These are phyloP conservation scores for Diglossa cyanea DNA, from an alignment of 2,797 vertebrate species.

Conservation along the genomic window DNA sequence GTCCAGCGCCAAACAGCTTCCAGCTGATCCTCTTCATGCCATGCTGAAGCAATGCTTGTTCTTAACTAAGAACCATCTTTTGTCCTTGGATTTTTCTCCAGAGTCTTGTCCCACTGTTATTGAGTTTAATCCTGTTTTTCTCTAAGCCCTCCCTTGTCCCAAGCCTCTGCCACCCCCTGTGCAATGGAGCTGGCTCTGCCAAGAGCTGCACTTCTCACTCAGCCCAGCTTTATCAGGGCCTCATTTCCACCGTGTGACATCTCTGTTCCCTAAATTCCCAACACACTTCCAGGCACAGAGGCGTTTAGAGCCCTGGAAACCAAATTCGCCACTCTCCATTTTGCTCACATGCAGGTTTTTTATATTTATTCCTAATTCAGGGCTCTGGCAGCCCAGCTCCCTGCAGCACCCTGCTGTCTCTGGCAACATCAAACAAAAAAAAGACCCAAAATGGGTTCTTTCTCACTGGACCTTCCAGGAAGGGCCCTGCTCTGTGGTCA, in stretches of 20 bases:
- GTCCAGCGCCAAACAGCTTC: background rate
- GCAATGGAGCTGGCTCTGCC: background rate
- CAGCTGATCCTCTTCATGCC: background rate
- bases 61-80: background rate
- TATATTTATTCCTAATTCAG: background rate
- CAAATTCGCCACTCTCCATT: background rate
- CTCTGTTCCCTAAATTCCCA: background rate
- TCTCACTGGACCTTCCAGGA: background rate
- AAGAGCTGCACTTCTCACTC: background rate
- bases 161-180: fast-evolving
- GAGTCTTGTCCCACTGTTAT: background rate
- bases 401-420: background rate
- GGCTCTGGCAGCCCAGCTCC: background rate
- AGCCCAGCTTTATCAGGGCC: background rate
- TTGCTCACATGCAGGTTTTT: background rate
- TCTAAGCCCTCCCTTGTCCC: background rate
- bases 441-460: background rate
- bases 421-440: background rate
- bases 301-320: background rate
- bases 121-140: background rate
- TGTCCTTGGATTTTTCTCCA: background rate
- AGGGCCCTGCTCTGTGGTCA: background rate
- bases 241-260: background rate
- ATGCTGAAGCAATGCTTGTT: fast-evolving
- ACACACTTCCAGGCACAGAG: background rate